These are phyloP conservation scores for Atethmia centrago DNA, from an alignment of 2,888 invertebrate species.

Conservation along the genomic window DNA sequence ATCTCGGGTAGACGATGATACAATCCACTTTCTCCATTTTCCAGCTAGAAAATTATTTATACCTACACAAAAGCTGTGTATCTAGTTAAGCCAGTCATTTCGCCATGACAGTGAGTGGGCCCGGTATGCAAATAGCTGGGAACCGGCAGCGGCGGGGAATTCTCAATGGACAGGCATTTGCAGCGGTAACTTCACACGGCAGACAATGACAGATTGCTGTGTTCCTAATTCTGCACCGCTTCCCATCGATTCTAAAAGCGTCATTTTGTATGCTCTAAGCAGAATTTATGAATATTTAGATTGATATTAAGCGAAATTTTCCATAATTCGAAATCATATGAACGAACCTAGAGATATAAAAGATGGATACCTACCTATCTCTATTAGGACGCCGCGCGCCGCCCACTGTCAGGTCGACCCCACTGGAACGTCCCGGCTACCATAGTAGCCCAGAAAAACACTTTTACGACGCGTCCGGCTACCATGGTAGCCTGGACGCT, in stretches of 20 bases:
- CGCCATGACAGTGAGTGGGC: slow-evolving; percentile 18
- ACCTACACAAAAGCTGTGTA: slow-evolving; percentile 4
- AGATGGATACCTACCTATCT: too few species aligned
- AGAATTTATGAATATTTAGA: slow-evolving; percentile 9
- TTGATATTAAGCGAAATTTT: neutral
- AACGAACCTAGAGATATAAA: too few species aligned
- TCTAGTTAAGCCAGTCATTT: slow-evolving; percentile 31
- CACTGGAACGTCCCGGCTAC: too few species aligned
- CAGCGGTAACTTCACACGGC: slow-evolving; percentile 44
- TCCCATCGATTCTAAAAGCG: slow-evolving; percentile 17
- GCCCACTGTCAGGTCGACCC: too few species aligned
- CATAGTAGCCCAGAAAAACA: too few species aligned
- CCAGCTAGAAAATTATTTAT: slow-evolving; percentile 23
- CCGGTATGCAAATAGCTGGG: slow-evolving; percentile 55
- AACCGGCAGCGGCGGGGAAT: slow-evolving; percentile 33
- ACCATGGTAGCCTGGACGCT: too few species aligned
- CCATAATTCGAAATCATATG: neutral
- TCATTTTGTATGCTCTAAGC: slow-evolving; percentile 18
- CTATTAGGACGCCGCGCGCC: too few species aligned
- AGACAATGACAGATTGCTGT: slow-evolving; percentile 53
- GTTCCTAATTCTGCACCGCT: slow-evolving; percentile 16
- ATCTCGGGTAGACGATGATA: slow-evolving; percentile 2
- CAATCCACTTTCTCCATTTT: slow-evolving; percentile 6
- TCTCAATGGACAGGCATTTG: slow-evolving; percentile 34
- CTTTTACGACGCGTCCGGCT: too few species aligned